Evolutionary conservation across 2,888 invertebrate genomes (phyloP).

Genomic region (Drosophila greeni): DNA sequence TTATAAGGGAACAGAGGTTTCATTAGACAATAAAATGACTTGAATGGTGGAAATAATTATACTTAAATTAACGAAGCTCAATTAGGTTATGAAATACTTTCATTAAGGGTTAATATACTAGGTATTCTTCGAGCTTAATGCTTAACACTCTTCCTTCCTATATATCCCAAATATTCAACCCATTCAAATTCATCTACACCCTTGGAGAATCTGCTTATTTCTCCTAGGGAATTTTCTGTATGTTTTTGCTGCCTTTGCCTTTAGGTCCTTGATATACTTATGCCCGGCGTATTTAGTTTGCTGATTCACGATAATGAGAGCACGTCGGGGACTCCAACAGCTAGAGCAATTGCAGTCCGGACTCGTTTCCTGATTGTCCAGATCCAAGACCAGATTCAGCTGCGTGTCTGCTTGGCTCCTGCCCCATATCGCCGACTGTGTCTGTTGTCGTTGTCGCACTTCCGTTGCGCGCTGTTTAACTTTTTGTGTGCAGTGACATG

Average conservation of each 20-base stretch:
- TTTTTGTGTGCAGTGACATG: constrained; percentile 73
- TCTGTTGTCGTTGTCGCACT: constrained; percentile 61
- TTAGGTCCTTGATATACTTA: constrained; percentile 10
- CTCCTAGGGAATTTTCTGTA: background rate
- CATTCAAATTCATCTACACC: background rate
- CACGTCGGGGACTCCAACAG: constrained; percentile 52
- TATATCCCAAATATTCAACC: background rate
- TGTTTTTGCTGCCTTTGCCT: constrained; percentile 9
- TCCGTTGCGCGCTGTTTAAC: constrained; percentile 73
- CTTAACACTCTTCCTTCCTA: background rate
- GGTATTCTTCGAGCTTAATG: background rate
- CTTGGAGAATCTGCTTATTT: background rate
- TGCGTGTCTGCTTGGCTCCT: background rate
- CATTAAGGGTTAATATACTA: background rate
- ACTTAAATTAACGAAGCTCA: background rate
- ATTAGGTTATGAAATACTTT: background rate
- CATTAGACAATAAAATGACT: background rate
- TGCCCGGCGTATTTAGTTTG: constrained; percentile 51
- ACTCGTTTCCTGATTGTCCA: constrained; percentile 64
- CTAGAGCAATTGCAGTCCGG: constrained; percentile 52
- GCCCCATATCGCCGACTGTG: constrained; percentile 19
- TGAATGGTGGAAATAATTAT: background rate
- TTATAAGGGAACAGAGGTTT: background rate
- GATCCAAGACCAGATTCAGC: constrained; percentile 43
- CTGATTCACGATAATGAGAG: constrained; percentile 63